A percentile compares a stretch with the other conserved stretches of the same genome.
Evolutionary conservation across 2,888 invertebrate genomes (phyloP).

Genomic region (Chirona hameri): DNA sequence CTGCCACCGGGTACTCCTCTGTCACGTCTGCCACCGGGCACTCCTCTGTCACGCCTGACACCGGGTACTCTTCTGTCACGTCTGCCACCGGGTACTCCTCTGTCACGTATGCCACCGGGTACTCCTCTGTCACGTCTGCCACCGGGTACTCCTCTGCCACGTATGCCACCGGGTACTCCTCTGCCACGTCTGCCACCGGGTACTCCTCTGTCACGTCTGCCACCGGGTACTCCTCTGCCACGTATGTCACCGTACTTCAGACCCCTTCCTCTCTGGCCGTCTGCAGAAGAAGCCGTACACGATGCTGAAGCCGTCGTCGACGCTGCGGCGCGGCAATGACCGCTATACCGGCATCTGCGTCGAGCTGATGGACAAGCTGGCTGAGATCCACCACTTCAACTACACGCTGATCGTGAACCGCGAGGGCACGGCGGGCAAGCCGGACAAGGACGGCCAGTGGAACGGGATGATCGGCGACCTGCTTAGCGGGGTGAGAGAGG

Average conservation of each 20-base stretch:
- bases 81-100: background rate
- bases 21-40: background rate
- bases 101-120: background rate
- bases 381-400: constrained; percentile 72
- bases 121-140: too few species aligned
- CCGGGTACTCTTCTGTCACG: background rate
- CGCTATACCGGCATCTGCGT: constrained; percentile 83
- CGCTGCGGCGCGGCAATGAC: constrained; percentile 73
- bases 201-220: too few species aligned
- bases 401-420: constrained; percentile 74
- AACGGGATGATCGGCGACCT: constrained; percentile 42
- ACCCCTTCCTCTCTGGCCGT: background rate
- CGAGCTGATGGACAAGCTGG: constrained; percentile 76
- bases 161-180: background rate
- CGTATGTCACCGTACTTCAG: too few species aligned
- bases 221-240: too few species aligned
- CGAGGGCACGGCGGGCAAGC: constrained; percentile 70
- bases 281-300: constrained; percentile 81
- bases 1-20: background rate
- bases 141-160: too few species aligned
- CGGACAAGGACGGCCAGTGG: constrained; percentile 42
- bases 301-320: constrained; percentile 71
- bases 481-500: constrained; percentile 39
- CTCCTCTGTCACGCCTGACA: background rate
- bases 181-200: background rate